Conservation (phyloP, 1,140 invertebrate species). For the Watersipora subatra region DNA sequence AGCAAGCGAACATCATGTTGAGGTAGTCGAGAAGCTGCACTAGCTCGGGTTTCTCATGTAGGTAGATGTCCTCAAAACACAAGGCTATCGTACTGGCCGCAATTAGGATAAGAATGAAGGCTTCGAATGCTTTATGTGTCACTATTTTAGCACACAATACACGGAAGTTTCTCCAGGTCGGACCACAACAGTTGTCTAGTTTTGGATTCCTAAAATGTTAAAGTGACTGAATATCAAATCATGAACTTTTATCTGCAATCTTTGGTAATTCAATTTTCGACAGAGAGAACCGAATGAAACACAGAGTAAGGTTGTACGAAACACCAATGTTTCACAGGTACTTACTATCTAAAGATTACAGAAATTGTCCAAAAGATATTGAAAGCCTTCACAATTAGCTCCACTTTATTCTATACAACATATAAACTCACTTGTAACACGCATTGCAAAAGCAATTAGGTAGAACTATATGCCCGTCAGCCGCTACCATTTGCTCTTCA, state of each 20-base stretch:
- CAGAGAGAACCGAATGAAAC: too few relatives aligned
- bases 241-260: too few relatives aligned
- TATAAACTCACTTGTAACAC: too few relatives aligned
- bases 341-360: too few relatives aligned
- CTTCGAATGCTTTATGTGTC: constrained; percentile 97
- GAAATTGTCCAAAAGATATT: too few relatives aligned
- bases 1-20: constrained; percentile 91
- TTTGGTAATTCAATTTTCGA: too few relatives aligned
- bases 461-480: background rate
- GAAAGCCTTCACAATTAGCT: too few relatives aligned
- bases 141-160: constrained; percentile 81
- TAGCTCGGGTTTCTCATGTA: constrained; percentile 65
- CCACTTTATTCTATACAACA: too few relatives aligned
- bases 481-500: background rate
- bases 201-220: background rate
- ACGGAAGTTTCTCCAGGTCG: constrained; percentile 61
- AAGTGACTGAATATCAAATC: too few relatives aligned
- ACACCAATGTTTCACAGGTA: too few relatives aligned
- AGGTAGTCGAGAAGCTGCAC: constrained; percentile 84
- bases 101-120: constrained; percentile 91
- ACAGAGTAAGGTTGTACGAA: too few relatives aligned
- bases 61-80: constrained; percentile 88
- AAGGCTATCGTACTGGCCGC: constrained; percentile 87
- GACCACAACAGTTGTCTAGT: background rate
- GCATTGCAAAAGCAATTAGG: background rate